Conservation (phyloP, 1,140 invertebrate species). For the Cydia strobilella region DNA sequence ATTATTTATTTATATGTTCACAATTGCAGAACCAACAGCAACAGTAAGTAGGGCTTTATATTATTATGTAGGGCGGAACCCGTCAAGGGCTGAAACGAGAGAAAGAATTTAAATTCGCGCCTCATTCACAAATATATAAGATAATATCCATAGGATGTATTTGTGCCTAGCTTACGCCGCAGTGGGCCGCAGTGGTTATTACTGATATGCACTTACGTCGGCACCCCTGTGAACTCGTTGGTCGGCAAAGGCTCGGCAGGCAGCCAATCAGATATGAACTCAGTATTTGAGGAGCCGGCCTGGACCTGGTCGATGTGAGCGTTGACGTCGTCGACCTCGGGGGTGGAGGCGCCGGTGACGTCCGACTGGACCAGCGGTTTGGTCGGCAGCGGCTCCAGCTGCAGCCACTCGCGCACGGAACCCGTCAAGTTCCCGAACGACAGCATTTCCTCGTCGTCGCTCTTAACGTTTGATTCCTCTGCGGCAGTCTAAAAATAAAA, state of each 20-base stretch:
- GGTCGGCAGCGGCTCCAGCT: conserved; percentile 57
- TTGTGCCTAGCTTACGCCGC: no score
- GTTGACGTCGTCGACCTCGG: conserved; percentile 37
- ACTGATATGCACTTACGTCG: conserved; percentile 64
- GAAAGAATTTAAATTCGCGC: no score
- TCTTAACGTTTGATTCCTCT: conserved; percentile 7
- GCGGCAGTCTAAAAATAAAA: conserved; percentile 2
- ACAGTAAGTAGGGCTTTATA: no score
- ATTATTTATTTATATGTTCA: no score
- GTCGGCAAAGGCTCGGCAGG: conserved; percentile 58
- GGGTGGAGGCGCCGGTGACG: conserved; percentile 38
- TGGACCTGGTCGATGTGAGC: neutral
- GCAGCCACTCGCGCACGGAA: conserved; percentile 63
- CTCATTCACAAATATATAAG: no score
- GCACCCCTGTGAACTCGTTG: conserved; percentile 74
- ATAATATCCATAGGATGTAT: no score
- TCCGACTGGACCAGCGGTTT: conserved; percentile 47
- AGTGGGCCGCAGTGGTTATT: no score
- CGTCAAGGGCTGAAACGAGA: no score
- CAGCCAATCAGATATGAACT: conserved; percentile 70
- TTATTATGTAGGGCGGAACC: no score
- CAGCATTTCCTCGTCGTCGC: conserved; percentile 48
- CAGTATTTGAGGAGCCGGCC: conserved; percentile 42
- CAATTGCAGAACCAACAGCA: no score
- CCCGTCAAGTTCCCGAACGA: conserved; percentile 66